A percentile compares a stretch with the other conserved stretches of the same genome.
Conservation (phyloP, 2,888 invertebrate genomes). For the Hypselothyrea guttata region DNA sequence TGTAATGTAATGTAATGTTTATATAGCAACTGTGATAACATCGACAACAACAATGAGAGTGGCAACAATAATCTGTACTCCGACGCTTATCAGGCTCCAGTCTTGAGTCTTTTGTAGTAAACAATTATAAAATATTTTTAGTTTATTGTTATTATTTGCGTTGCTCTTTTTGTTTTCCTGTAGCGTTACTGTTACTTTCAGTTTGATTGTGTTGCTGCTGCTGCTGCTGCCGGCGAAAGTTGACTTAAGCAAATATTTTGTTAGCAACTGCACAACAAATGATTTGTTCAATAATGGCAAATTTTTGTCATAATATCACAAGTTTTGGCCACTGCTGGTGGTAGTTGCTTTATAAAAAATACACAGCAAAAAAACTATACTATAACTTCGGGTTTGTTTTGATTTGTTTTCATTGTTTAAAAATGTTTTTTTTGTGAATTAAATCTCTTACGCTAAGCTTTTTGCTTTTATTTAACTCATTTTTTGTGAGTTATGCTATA, state of each 20-base stretch:
- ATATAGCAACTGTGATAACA: conserved; percentile 51
- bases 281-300: conserved; percentile 72
- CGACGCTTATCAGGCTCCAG: conserved; percentile 57
- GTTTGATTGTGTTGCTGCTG: conserved; percentile 37
- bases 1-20: conserved; percentile 13
- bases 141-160: conserved; percentile 12
- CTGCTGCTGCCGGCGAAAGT: conserved; percentile 63
- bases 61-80: neutral
- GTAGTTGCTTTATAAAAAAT: neutral
- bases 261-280: conserved; percentile 61
- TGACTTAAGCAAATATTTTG: conserved; percentile 45
- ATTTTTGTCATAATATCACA: conserved; percentile 50
- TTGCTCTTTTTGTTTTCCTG: conserved; percentile 11
- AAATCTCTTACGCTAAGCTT: no score
- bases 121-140: conserved; percentile 37
- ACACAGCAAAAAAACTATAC: no score
- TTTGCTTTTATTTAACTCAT: no score
- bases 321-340: conserved; percentile 17
- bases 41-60: conserved; percentile 34
- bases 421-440: no score
- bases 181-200: conserved; percentile 67
- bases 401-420: no score
- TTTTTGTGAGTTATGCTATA: no score
- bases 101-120: conserved; percentile 18
- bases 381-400: no score